phyloP scores from a whole-genome alignment of 2,797 vertebrate genomes.

The Crax fasciolata region DNA sequence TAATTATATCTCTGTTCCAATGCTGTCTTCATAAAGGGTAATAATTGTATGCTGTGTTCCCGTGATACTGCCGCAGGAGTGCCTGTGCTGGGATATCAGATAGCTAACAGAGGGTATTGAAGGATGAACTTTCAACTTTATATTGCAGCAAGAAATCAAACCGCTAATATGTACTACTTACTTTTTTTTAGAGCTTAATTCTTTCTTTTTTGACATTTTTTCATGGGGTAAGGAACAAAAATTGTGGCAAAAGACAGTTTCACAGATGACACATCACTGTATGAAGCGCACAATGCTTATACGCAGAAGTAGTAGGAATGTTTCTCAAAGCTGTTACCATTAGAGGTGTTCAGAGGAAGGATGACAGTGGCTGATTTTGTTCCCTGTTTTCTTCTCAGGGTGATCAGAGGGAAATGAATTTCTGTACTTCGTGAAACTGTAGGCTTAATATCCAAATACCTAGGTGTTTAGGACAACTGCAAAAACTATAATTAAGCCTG shows the following conservation, averaged over 20 bases:
- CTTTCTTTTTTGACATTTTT: background rate
- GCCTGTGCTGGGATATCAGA: background rate
- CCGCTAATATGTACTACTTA: background rate
- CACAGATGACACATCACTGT: background rate
- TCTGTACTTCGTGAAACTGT: background rate
- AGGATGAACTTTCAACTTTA: background rate
- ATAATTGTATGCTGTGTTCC: slow-evolving; percentile 5
- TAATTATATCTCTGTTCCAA: slow-evolving; percentile 38
- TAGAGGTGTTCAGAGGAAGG: background rate
- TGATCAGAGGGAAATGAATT: background rate
- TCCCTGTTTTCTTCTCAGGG: background rate
- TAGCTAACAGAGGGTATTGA: background rate
- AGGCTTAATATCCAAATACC: background rate
- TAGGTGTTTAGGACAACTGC: background rate
- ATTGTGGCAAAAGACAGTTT: background rate
- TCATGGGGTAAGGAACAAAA: background rate
- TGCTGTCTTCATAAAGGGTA: background rate
- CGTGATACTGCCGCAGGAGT: background rate
- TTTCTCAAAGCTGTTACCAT: background rate
- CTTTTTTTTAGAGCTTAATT: background rate
- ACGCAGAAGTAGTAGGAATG: background rate
- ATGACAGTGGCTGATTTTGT: background rate
- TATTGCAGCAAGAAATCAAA: background rate
- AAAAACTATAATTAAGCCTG: background rate
- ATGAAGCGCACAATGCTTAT: background rate